Percentiles rank a stretch among this genome's conserved stretches.
Conservation (phyloP, 2,113 vertebrate genomes). For the Esox niger region DNA sequence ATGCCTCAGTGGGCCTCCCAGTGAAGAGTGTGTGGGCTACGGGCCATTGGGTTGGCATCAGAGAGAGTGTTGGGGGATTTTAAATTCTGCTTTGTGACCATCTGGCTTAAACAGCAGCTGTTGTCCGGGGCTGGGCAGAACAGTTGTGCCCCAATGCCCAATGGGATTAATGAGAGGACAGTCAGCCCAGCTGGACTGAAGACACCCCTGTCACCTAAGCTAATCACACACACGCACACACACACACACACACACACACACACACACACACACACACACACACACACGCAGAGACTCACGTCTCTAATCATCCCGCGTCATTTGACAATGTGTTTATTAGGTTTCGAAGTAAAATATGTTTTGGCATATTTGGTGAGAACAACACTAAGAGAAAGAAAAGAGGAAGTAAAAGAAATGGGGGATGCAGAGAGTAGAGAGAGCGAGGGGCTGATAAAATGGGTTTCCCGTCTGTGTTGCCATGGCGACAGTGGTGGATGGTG, state of each 20-base stretch:
- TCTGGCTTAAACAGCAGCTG: constrained; percentile 66
- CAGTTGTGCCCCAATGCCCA: constrained; percentile 51
- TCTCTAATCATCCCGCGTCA: neutral
- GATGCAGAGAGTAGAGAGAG: constrained; percentile 36
- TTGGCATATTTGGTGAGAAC: neutral
- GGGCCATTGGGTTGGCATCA: neutral
- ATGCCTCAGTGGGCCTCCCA: neutral
- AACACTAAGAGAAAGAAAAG: neutral
- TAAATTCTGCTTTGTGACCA: constrained; percentile 64
- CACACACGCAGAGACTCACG: constrained; percentile 26
- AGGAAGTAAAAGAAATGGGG: neutral
- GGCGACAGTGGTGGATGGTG: constrained; percentile 67
- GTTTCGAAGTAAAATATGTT: neutral
- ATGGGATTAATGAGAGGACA: constrained; percentile 67
- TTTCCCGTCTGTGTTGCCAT: constrained; percentile 73
- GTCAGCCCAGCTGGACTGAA: constrained; percentile 48
- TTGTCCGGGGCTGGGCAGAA: constrained; percentile 33
- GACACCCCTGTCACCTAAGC: constrained; percentile 49
- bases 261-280: constrained; percentile 23
- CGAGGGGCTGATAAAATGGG: constrained; percentile 33
- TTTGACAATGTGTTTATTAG: neutral
- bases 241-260: constrained; percentile 13
- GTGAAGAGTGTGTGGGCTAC: neutral
- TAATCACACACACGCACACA: constrained; percentile 21
- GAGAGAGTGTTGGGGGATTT: constrained; percentile 47